A percentile compares a stretch with the other conserved stretches of the same genome.
These are phyloP conservation scores for Eristalinus sepulchralis DNA, from an alignment of 2,888 invertebrate genomes.

Conservation along the genomic window DNA sequence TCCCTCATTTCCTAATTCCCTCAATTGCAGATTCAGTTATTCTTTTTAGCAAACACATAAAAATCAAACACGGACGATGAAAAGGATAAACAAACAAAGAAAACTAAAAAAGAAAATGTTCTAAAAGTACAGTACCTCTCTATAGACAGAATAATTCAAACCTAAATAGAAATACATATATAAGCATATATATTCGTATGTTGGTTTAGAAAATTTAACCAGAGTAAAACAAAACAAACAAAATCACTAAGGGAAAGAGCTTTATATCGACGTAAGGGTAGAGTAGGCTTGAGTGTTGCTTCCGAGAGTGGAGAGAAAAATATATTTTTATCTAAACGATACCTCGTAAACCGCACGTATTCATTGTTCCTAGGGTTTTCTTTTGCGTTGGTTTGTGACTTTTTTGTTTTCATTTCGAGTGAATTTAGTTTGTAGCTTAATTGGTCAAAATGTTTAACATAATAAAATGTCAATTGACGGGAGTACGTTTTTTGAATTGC, in stretches of 20 bases:
- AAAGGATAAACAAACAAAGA: conserved; percentile 51
- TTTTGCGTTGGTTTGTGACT: conserved; percentile 11
- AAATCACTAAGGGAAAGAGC: neutral
- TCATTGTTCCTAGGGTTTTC: conserved; percentile 60
- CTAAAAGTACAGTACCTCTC: conserved; percentile 69
- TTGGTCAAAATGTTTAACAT: neutral
- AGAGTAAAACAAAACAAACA: conserved; percentile 14
- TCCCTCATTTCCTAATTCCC: neutral
- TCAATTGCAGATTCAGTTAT: neutral
- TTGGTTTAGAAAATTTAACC: conserved; percentile 28
- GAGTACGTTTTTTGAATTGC: neutral
- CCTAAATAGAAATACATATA: conserved; percentile 18
- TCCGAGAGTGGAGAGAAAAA: neutral
- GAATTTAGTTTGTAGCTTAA: conserved; percentile 18
- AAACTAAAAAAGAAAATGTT: conserved; percentile 58
- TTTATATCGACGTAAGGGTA: conserved; percentile 13
- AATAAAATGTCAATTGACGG: conserved; percentile 5
- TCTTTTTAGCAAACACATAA: neutral
- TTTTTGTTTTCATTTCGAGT: conserved; percentile 35
- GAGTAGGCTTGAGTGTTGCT: neutral
- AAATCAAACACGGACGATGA: conserved; percentile 11
- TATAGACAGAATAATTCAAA: conserved; percentile 44
- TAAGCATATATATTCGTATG: conserved; percentile 1
- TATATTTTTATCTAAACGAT: conserved; percentile 49
- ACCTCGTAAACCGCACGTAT: conserved; percentile 68